These are phyloP conservation scores for Nemurella pictetii DNA, from an alignment of 2,888 invertebrate species.

Conservation along the genomic window DNA sequence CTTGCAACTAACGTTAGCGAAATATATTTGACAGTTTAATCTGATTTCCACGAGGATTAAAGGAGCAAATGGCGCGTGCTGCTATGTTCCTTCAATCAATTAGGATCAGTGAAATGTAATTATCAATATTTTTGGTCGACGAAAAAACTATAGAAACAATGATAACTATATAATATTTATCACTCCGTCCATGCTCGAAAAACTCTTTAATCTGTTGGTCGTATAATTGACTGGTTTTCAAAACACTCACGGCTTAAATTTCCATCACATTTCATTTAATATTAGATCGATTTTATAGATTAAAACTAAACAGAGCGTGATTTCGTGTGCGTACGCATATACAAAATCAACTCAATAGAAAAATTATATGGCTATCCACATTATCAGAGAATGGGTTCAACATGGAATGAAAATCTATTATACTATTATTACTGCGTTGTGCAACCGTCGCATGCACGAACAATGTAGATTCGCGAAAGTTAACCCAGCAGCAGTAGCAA, in stretches of 20 bases:
- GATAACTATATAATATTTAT: not conserved
- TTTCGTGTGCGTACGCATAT: not conserved
- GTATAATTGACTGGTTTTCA: not conserved
- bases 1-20: too few relatives aligned
- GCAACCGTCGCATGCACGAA: not conserved
- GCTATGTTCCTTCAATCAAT: not conserved
- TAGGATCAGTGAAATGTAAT: not conserved
- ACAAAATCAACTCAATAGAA: not conserved
- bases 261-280: not conserved
- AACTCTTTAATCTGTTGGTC: not conserved
- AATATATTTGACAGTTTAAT: too few relatives aligned
- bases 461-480: not conserved
- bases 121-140: not conserved
- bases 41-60: too few relatives aligned
- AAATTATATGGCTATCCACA: not conserved
- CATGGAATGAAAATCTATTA: not conserved
- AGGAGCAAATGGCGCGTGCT: not conserved
- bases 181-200: not conserved
- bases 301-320: not conserved
- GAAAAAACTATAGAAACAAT: not conserved
- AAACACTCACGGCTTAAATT: not conserved
- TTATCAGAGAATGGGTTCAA: conserved; percentile 13
- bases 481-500: not conserved
- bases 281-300: not conserved
- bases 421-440: not conserved